Conservation (phyloP, 2,888 invertebrate genomes). For the Leptura quadrifasciata region DNA sequence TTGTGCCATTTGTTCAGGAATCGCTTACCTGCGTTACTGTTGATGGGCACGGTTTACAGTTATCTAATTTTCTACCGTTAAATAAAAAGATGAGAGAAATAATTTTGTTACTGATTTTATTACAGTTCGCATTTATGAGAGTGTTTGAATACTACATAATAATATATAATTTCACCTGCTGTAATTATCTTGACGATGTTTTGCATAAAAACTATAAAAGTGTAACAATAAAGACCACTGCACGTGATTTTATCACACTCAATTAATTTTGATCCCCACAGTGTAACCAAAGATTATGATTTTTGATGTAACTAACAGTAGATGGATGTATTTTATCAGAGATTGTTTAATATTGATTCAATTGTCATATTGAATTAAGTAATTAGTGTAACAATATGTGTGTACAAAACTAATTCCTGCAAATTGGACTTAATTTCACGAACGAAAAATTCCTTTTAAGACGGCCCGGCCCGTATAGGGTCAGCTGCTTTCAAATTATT, state of each 20-base stretch:
- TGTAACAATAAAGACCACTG: slow-evolving; percentile 9
- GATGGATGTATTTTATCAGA: too few relatives aligned
- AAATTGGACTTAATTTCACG: too few relatives aligned
- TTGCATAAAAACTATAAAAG: slow-evolving; percentile 17
- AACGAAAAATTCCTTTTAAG: too few relatives aligned
- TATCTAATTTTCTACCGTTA: slow-evolving; percentile 43
- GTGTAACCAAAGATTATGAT: background rate
- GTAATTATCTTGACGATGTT: slow-evolving; percentile 2
- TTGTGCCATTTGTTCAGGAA: slow-evolving; percentile 14
- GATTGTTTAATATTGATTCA: too few relatives aligned
- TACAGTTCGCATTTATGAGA: slow-evolving; percentile 6
- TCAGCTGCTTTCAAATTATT: too few relatives aligned
- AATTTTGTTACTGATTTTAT: slow-evolving; percentile 26
- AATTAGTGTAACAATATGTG: too few relatives aligned
- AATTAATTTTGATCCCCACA: background rate
- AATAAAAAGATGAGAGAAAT: slow-evolving; percentile 29
- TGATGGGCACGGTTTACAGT: slow-evolving; percentile 40
- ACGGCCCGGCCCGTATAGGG: too few relatives aligned
- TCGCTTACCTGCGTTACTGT: slow-evolving; percentile 18
- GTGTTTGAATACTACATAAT: background rate
- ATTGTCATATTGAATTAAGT: background rate
- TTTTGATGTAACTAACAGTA: background rate
- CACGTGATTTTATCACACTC: background rate
- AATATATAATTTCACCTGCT: slow-evolving; percentile 8
- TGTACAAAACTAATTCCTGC: too few relatives aligned